phyloP scores from a whole-genome alignment of 2,797 vertebrate genomes.

The Apodemus agrarius region DNA sequence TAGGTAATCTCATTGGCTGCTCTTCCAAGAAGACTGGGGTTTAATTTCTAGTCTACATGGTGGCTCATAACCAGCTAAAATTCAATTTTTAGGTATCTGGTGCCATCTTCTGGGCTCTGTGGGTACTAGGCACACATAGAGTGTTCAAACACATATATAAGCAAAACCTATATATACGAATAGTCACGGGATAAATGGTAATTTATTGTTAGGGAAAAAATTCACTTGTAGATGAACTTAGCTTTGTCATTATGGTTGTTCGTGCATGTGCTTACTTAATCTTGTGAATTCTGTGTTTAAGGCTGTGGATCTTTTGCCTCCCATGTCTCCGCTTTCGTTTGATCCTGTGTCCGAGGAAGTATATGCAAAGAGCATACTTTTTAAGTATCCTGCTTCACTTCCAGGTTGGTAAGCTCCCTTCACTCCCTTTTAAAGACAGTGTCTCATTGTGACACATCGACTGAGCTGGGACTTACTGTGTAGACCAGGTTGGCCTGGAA shows the following conservation, averaged over 20 bases:
- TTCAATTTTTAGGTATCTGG: background rate
- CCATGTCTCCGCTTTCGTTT: conserved; percentile 87
- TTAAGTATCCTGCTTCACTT: conserved; percentile 84
- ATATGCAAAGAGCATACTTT: conserved; percentile 83
- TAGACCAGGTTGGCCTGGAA: background rate
- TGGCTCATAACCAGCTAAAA: background rate
- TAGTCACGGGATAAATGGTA: background rate
- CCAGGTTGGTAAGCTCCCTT: conserved; percentile 84
- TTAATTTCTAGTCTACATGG: background rate
- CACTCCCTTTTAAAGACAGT: background rate
- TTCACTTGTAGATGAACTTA: conserved; percentile 33
- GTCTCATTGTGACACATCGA: background rate
- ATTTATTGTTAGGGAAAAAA: conserved; percentile 27
- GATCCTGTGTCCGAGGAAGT: conserved; percentile 86
- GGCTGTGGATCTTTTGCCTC: conserved; percentile 89
- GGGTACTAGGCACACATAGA: background rate
- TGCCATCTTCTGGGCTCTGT: background rate
- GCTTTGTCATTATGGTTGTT: conserved; percentile 36
- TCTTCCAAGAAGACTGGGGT: background rate
- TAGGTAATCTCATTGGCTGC: background rate
- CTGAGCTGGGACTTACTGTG: background rate
- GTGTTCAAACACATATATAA: background rate
- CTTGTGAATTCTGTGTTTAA: conserved; percentile 80
- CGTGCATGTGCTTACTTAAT: conserved; percentile 21
- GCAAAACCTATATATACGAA: background rate